These are phyloP conservation scores for Apostichopus parvimensis DNA, from an alignment of 35 echinoderm and acorn worm species.

Conservation along the genomic window DNA sequence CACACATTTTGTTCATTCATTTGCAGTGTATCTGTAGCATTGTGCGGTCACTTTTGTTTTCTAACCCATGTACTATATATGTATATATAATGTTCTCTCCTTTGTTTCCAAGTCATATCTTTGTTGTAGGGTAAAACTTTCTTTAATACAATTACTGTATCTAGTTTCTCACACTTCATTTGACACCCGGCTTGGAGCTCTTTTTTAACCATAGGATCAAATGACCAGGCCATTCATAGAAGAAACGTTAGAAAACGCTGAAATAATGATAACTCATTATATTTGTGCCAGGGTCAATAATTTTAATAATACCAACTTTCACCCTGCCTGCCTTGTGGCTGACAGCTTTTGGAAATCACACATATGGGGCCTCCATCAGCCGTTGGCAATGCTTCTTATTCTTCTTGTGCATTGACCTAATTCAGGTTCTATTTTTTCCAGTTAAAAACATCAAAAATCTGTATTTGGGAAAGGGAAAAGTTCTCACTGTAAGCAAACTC, in stretches of 20 bases:
- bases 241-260: conserved; percentile 17
- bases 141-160: conserved; percentile 36
- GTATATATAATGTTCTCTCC: neutral
- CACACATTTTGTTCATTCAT: too few relatives aligned
- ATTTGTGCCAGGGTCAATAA: conserved; percentile 61
- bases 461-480: conserved; percentile 38
- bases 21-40: too few relatives aligned
- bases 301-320: conserved; percentile 58
- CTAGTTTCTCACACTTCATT: conserved; percentile 41
- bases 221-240: neutral
- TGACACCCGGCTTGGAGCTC: neutral
- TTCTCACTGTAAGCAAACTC: conserved; percentile 46
- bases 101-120: conserved; percentile 14
- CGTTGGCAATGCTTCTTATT: conserved; percentile 53
- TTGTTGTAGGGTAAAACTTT: conserved; percentile 15
- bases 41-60: too few relatives aligned
- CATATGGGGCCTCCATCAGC: conserved; percentile 51
- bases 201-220: conserved; percentile 15
- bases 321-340: conserved; percentile 46
- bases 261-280: conserved; percentile 64
- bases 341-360: conserved; percentile 50
- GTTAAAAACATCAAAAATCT: conserved; percentile 54
- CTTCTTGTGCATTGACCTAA: conserved; percentile 57
- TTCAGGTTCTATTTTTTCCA: conserved; percentile 60
- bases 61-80: too few relatives aligned